A percentile compares a stretch with the other conserved stretches of the same genome.
These are phyloP conservation scores for Theristicus caerulescens DNA, from an alignment of 2,113 vertebrate species.

Conservation along the genomic window DNA sequence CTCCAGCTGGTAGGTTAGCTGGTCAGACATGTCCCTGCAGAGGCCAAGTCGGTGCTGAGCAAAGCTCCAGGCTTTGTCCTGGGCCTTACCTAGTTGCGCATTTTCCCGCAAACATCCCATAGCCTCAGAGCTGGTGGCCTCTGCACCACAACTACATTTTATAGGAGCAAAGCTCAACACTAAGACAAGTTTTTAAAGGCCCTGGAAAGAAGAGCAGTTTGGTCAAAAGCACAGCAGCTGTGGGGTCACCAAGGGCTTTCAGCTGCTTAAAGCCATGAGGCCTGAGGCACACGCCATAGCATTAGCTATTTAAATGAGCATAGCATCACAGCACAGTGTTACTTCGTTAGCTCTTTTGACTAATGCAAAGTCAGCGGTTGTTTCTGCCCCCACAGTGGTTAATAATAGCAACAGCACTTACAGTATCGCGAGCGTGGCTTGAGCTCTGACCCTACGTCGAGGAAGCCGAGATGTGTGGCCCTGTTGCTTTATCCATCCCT, in stretches of 20 bases:
- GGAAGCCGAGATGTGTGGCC: background rate
- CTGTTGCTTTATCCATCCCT: background rate
- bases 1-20: too few species aligned
- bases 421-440: rapidly evolving
- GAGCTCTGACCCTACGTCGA: background rate
- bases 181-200: background rate
- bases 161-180: rapidly evolving
- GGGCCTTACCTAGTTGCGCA: background rate
- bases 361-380: background rate
- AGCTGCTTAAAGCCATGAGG: background rate
- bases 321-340: background rate
- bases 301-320: background rate
- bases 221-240: background rate
- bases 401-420: background rate
- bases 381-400: background rate
- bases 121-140: background rate
- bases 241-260: background rate
- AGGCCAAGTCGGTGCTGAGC: background rate
- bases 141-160: background rate
- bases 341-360: background rate
- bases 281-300: background rate
- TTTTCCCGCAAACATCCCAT: background rate
- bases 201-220: background rate
- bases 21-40: background rate
- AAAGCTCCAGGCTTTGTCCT: background rate